phyloP scores from a whole-genome alignment of 2,113 vertebrate species.

The Poicephalus meyeri region DNA sequence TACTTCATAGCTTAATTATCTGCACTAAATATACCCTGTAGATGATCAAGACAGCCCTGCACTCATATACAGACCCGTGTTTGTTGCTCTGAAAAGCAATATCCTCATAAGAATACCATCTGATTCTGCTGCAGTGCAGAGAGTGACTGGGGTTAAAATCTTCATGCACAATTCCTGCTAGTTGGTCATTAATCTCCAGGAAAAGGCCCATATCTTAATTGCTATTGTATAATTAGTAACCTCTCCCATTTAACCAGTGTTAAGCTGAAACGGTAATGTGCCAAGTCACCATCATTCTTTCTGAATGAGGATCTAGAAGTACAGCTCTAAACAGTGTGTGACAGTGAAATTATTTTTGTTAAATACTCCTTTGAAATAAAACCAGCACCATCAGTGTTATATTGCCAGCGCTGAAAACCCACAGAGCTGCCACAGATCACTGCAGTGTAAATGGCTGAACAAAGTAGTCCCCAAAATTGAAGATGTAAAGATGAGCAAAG shows the following conservation, averaged over 20 bases:
- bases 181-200: slow-evolving; percentile 54
- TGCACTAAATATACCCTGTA: not conserved
- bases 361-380: not conserved
- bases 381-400: not conserved
- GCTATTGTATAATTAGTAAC: slow-evolving; percentile 52
- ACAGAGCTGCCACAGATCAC: not conserved
- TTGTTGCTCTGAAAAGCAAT: slow-evolving; percentile 5
- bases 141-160: slow-evolving; percentile 42
- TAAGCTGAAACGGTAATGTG: not conserved
- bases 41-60: not conserved
- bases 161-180: slow-evolving; percentile 9
- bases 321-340: not conserved
- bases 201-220: slow-evolving; percentile 49
- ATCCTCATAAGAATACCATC: not conserved
- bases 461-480: not conserved
- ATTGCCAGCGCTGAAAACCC: not conserved
- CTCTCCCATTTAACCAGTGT: slow-evolving; percentile 13
- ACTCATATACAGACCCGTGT: not conserved
- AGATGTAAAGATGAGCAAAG: not conserved
- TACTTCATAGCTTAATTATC: not conserved
- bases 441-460: not conserved
- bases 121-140: slow-evolving; percentile 28
- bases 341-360: not conserved
- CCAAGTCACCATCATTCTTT: not conserved
- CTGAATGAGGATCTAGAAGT: not conserved